Evolutionary conservation across 2,113 vertebrate species (phyloP).

Genomic region (Thinocorus orbignyianus): DNA sequence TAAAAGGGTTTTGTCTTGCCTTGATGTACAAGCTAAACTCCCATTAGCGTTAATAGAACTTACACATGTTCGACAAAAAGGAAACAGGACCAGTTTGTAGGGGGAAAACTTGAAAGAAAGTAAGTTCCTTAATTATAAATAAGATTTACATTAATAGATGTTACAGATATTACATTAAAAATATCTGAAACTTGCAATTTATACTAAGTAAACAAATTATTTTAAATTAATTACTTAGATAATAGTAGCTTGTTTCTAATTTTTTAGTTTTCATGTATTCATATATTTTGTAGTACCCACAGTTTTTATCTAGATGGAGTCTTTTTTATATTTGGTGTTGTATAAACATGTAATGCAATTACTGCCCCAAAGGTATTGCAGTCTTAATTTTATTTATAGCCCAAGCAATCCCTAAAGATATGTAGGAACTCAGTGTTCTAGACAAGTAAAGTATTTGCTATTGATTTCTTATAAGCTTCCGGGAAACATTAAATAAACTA

Average conservation of each 20-base stretch:
- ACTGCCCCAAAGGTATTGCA: background rate
- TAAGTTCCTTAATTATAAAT: background rate
- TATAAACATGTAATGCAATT: background rate
- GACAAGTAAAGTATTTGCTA: background rate
- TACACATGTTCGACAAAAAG: background rate
- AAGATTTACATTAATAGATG: background rate
- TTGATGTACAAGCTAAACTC: conserved; percentile 38
- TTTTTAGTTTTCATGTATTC: background rate
- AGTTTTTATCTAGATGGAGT: background rate
- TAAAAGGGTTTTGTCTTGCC: conserved; percentile 4
- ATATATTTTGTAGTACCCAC: background rate
- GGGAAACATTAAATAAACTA: background rate
- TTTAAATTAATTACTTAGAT: background rate
- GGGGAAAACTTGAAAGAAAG: background rate
- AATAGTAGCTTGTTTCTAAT: background rate
- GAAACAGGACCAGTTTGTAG: background rate
- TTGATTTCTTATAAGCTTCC: background rate
- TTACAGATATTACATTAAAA: background rate
- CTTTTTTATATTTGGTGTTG: background rate
- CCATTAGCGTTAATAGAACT: conserved; percentile 4
- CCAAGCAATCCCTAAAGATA: background rate
- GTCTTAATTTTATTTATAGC: background rate
- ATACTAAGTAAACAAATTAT: background rate
- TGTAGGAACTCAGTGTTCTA: background rate
- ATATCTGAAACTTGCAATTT: background rate